A percentile compares a stretch with the other conserved stretches of the same genome.
Conservation (phyloP, 2,797 vertebrate species). For the Sebastes trivittatus region DNA sequence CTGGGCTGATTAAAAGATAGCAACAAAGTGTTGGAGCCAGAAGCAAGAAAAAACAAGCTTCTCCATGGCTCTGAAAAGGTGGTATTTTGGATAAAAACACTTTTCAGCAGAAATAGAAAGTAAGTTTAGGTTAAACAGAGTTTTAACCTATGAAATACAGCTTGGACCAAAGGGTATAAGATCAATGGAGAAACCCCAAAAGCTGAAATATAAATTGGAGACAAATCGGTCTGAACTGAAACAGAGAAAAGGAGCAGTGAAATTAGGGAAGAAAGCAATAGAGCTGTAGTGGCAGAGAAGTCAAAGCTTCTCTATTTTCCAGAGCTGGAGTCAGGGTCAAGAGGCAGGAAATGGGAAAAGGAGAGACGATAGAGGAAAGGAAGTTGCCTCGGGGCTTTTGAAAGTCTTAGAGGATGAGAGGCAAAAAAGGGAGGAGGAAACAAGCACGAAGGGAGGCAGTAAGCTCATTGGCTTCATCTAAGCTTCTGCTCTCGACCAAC, state of each 20-base stretch:
- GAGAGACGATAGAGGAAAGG: constrained; percentile 22
- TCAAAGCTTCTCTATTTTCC: constrained; percentile 31
- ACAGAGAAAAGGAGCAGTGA: constrained; percentile 3
- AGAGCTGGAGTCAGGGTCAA: constrained; percentile 47
- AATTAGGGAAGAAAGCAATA: not conserved
- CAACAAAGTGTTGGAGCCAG: not conserved
- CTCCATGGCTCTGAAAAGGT: not conserved
- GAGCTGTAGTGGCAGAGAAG: constrained; percentile 23
- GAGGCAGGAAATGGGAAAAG: constrained; percentile 54
- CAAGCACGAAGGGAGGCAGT: constrained; percentile 25
- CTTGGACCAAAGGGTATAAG: not conserved
- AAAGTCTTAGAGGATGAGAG: constrained; percentile 45
- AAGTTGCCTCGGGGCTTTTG: constrained; percentile 45
- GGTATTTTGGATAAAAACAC: not conserved
- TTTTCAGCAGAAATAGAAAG: not conserved
- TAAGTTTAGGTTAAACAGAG: not conserved
- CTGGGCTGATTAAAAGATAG: not conserved
- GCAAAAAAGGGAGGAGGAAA: constrained; percentile 41
- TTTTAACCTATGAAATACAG: not conserved
- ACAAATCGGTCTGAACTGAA: not conserved
- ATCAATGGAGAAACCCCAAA: not conserved
- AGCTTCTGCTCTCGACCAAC: constrained; percentile 42
- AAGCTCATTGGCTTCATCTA: constrained; percentile 53
- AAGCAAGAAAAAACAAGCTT: not conserved
- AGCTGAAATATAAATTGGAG: not conserved